Evolutionary conservation across 2,888 invertebrate genomes (phyloP), one percentile per base, ranked within the genome.

Genomic region (Euplagia quadripunctaria): DNA sequence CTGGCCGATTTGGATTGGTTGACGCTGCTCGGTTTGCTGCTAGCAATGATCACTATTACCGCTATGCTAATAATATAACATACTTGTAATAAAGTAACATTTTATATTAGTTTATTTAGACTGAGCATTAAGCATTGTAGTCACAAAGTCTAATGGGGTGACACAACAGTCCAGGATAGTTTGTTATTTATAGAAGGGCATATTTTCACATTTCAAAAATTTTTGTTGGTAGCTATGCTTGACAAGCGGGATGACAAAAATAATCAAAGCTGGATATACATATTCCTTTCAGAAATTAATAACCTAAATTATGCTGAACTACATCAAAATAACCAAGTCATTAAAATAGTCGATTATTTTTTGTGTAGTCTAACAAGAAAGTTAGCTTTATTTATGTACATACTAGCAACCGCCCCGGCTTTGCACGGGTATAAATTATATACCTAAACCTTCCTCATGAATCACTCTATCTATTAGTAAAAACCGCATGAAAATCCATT

Each of bases 1-100:
- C 94, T 98, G 92, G 97, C 97, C 89, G 97, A 97, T 87, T 93
- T 97, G 94, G 98, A 98, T 95, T 96, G 97, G 94, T 96, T 97
- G 94, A 97, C 97, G 89, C 96, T 97, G 92, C 96, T 98, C 92
- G 97, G 97, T 93, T 96, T 98, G 91, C 93, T 98, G 91, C 96
- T 98, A 92, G 98, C 98, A 90, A 96, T 98, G 87, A 95, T 97
- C 90, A 97, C 97, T 85, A 96, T 98, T 90, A 96, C 97, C 92
- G 97, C 97, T 88, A 96, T 97, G 93, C 96, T 97, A 92, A 94
- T 97, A 88, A 93, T 96, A 87, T 96, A 94, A 92, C 83, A 75
- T 79, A 64, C 9, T 17, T 43, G 43, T 64, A n/a, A 17, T 61
- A 70, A 70, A 61, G 16, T 74, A 71, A 77, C 52, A 74, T 73